Percentiles rank a stretch among this genome's conserved stretches.
phyloP scores from a whole-genome alignment of 2,888 invertebrate genomes.

The Drosophila atripex region DNA sequence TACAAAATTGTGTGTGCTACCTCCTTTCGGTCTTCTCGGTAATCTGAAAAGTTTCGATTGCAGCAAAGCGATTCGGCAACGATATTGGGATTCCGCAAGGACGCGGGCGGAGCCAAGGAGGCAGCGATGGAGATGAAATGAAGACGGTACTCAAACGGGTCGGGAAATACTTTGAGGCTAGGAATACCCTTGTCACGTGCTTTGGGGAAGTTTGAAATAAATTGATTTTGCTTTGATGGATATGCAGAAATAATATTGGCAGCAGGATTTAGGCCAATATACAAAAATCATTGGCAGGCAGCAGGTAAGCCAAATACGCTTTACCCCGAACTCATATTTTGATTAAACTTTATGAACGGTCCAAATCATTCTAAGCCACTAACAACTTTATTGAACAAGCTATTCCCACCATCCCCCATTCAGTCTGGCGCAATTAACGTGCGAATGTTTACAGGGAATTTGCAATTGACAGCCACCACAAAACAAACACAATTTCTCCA shows the following conservation, averaged over 20 bases:
- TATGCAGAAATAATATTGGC: constrained; percentile 12
- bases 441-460: neutral
- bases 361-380: neutral
- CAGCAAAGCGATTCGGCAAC: constrained; percentile 29
- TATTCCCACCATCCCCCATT: neutral
- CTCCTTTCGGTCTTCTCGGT: constrained; percentile 22
- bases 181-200: constrained; percentile 15
- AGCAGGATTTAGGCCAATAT: neutral
- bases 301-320: neutral
- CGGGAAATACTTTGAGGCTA: constrained; percentile 5
- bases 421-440: constrained; percentile 1
- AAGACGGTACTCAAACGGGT: neutral
- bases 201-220: constrained; percentile 10
- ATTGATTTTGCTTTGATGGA: constrained; percentile 37
- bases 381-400: neutral
- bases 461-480: constrained; percentile 19
- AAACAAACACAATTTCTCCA: constrained; percentile 32
- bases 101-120: neutral
- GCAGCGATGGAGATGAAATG: neutral
- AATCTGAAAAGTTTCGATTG: constrained; percentile 54
- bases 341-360: neutral
- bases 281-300: constrained; percentile 2
- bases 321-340: neutral
- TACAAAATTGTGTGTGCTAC: constrained; percentile 48
- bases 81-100: neutral